Conservation (phyloP, 2,113 vertebrate species). For the Hemichromis elongatus region DNA sequence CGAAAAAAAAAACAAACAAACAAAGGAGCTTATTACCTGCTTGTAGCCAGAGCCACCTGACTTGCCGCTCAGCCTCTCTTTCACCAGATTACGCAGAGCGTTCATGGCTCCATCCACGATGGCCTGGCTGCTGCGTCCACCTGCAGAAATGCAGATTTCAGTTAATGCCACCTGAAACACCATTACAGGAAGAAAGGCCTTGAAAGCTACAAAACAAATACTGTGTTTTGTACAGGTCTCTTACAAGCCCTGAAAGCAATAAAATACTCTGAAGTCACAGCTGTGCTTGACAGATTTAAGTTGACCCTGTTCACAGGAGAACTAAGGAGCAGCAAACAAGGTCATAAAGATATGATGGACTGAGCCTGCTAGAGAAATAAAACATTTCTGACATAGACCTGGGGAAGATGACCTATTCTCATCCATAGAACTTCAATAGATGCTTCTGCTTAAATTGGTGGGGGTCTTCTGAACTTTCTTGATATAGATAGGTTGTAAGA, state of each 20-base stretch:
- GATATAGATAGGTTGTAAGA: neutral
- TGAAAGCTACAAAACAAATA: neutral
- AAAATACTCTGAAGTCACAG: neutral
- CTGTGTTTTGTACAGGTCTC: neutral
- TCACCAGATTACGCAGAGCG: constrained; percentile 81
- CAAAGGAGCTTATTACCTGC: constrained; percentile 71
- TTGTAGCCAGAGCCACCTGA: constrained; percentile 80
- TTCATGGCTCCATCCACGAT: constrained; percentile 88
- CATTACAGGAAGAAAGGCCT: neutral
- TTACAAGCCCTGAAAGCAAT: neutral
- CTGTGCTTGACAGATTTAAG: neutral
- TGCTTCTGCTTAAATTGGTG: neutral
- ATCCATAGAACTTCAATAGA: neutral
- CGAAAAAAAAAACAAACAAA: neutral
- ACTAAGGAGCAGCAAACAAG: neutral
- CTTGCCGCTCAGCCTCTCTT: constrained; percentile 83
- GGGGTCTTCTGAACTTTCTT: neutral
- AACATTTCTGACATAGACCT: neutral
- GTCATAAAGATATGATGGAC: neutral
- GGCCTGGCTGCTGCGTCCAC: constrained; percentile 86
- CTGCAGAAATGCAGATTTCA: constrained; percentile 55
- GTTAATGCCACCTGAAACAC: neutral
- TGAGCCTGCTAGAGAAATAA: neutral
- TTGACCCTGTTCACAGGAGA: neutral
- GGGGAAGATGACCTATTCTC: neutral